Evolutionary conservation across 2,888 invertebrate genomes (phyloP).

Genomic region (Ceraclea dissimilis): DNA sequence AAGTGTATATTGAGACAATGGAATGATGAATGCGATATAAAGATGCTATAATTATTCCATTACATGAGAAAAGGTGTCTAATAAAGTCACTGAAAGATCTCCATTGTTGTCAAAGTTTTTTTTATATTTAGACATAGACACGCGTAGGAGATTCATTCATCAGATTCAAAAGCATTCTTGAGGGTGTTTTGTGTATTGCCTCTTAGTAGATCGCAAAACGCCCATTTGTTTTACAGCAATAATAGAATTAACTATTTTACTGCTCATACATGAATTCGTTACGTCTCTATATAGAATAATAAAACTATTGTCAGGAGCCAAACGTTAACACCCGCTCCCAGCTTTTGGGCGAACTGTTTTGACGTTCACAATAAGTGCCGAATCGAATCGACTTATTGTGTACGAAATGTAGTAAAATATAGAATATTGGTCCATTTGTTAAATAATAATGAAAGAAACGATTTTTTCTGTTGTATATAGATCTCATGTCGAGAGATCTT

Average conservation of each 20-base stretch:
- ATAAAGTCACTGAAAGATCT: neutral
- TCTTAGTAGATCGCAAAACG: conserved; percentile 8
- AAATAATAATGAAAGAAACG: conserved; percentile 5
- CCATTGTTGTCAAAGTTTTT: too few species aligned
- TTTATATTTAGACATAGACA: neutral
- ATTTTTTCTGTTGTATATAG: conserved; percentile 4
- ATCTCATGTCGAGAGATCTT: conserved; percentile 7
- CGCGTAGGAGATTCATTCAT: neutral
- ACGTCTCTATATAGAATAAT: conserved; percentile 20
- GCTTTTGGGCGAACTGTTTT: conserved; percentile 24
- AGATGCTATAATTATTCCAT: neutral
- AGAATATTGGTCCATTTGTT: conserved; percentile 21
- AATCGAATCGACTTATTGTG: conserved; percentile 23
- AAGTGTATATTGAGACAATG: neutral
- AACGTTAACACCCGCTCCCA: conserved; percentile 19
- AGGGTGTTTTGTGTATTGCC: conserved; percentile 10
- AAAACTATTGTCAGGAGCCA: conserved; percentile 11
- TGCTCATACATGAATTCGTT: conserved; percentile 16
- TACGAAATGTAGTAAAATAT: conserved; percentile 17
- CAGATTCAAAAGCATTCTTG: conserved; percentile 7
- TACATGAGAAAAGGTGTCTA: neutral
- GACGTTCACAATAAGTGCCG: conserved; percentile 26
- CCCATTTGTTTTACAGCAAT: conserved; percentile 20
- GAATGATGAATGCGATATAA: neutral
- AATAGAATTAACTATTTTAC: conserved; percentile 10